phyloP scores from a whole-genome alignment of 2,888 invertebrate genomes.

The Gortyna flavago region DNA sequence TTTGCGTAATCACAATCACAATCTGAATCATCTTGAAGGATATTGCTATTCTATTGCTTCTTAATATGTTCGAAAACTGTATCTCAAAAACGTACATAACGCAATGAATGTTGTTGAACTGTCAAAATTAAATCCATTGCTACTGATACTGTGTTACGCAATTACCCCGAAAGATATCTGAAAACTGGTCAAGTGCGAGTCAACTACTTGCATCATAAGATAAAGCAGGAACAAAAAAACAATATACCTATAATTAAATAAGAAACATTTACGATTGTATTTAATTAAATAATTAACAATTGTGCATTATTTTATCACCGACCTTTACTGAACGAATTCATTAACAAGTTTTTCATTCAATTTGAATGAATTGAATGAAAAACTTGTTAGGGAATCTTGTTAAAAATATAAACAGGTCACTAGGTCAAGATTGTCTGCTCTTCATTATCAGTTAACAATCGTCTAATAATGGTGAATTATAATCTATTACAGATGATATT shows the following conservation, averaged over 20 bases:
- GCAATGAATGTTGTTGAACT: too few relatives aligned
- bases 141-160: too few relatives aligned
- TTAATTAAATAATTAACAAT: neutral
- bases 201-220: neutral
- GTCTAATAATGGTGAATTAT: slow-evolving; percentile 1
- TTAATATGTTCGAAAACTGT: too few relatives aligned
- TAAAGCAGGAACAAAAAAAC: neutral
- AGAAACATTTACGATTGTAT: neutral
- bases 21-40: too few relatives aligned
- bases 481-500: slow-evolving; percentile 30
- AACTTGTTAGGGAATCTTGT: neutral
- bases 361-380: neutral
- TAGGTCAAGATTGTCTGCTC: slow-evolving; percentile 44
- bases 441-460: slow-evolving; percentile 13
- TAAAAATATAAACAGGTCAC: slow-evolving; percentile 18
- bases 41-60: too few relatives aligned
- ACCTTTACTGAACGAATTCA: slow-evolving; percentile 2
- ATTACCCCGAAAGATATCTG: neutral
- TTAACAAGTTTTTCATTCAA: slow-evolving; percentile 17
- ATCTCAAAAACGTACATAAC: too few relatives aligned
- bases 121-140: too few relatives aligned
- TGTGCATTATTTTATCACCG: neutral
- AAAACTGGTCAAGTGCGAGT: neutral
- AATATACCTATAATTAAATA: neutral
- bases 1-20: too few relatives aligned